Percentiles rank a stretch among this genome's conserved stretches.
Evolutionary conservation across 2,797 vertebrate species (phyloP).

Genomic region (Enteromius thamalakanensis): DNA sequence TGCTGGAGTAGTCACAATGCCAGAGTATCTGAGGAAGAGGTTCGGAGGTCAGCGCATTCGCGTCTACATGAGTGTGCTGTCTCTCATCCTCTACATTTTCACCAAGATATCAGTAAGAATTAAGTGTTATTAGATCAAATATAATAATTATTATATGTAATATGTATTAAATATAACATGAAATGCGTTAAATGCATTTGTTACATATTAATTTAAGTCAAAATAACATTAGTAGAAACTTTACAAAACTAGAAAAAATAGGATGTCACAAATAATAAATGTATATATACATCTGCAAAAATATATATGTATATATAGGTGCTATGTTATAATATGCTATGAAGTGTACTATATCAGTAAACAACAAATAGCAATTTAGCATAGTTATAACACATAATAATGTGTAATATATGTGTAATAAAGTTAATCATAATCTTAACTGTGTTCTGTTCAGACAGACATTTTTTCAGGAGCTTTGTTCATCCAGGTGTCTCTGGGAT

Average conservation of each 20-base stretch:
- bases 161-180: background rate
- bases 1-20: constrained; percentile 92
- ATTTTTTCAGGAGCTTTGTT: constrained; percentile 89
- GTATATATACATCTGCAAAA: no score
- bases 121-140: background rate
- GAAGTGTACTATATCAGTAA: background rate
- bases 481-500: constrained; percentile 85
- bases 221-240: background rate
- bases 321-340: background rate
- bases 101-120: constrained; percentile 92
- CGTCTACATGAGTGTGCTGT: constrained; percentile 90
- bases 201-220: background rate
- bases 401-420: background rate
- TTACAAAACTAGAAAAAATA: background rate
- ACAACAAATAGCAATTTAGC: background rate
- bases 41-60: constrained; percentile 94
- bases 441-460: constrained; percentile 75
- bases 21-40: constrained; percentile 90
- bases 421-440: background rate
- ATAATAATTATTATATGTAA: background rate
- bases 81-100: constrained; percentile 92
- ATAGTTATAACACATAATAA: background rate
- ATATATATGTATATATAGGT: no score
- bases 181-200: background rate
- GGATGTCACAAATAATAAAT: no score